Base-by-base conservation (phyloP, 23 tunicate genomes). In the Ciona savignyi region DNA sequence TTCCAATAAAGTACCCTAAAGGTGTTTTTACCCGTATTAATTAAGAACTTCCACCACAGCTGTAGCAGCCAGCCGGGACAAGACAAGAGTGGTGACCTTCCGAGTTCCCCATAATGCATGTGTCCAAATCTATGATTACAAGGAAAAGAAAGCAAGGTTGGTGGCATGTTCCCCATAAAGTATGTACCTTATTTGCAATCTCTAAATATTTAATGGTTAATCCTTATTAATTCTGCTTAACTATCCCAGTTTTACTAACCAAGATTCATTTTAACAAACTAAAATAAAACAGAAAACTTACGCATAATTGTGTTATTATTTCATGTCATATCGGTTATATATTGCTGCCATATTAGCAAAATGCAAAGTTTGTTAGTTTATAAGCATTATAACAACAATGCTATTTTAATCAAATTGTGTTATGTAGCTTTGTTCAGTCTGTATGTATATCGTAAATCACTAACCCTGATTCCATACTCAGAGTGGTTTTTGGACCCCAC, bases 401-500 rank as follows among this genome's bases (percentile, higher is more conserved):
- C 4, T 9, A 9, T 63, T 23, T 4, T 9, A 22, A 63, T 63
- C 22, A 25, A 9, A 9, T 9, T 22, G 22, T 63, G 15, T 9
- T 63, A 63, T 4, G 22, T 4, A n/a, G 15, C 22, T 63, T 11
- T 9, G 6, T 63, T 63, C 4, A 63, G 28, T 63, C 22, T 63
- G 15, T 49, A 11, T 49, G 15, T 66, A 61, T 3, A 23, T 61
- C 25, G 4, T 2, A 2, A 11, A 1, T 61, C 24, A 61, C 2
- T 61, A 2, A 61, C 24, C 2, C 4, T 23, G 1, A 2, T 62
- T 56, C 56, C 29, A 2, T 4, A 6, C 70, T 27, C 66, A 83
- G 98, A 34, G 98, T 93, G 4, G 92, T 93, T 22, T 93, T 93
- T 33, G 98, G 98, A 34, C 98, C 98, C 65, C 90, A 93, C 64